Evolutionary conservation across 1,140 invertebrate genomes (phyloP).

Genomic region (Bacillus rossius): DNA sequence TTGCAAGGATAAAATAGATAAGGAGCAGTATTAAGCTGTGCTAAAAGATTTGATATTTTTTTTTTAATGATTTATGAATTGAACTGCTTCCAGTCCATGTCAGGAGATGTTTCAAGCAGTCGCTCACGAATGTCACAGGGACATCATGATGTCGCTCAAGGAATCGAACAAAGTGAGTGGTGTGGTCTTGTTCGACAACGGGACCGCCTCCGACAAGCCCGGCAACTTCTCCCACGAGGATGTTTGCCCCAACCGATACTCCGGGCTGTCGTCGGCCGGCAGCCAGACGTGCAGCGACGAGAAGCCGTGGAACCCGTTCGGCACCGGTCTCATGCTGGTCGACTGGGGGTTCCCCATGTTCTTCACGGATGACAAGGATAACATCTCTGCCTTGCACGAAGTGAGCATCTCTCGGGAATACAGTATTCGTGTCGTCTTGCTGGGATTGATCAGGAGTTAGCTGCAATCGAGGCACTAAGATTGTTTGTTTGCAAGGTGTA

Average conservation of each 20-base stretch:
- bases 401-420: too few species aligned
- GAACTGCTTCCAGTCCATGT: too few species aligned
- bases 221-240: constrained; percentile 64
- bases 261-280: constrained; percentile 39
- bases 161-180: constrained; percentile 53
- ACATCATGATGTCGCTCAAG: constrained; percentile 35
- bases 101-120: too few species aligned
- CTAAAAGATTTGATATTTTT: too few species aligned
- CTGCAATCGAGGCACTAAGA: too few species aligned
- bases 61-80: too few species aligned
- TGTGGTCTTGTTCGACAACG: constrained; percentile 47
- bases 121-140: constrained; percentile 10
- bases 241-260: constrained; percentile 77
- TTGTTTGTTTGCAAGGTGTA: too few species aligned
- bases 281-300: constrained; percentile 38
- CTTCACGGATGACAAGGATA: constrained; percentile 53
- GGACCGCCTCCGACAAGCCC: constrained; percentile 26
- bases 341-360: constrained; percentile 85
- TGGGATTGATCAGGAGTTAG: too few species aligned
- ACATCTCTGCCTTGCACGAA: constrained; percentile 50
- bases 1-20: too few species aligned
- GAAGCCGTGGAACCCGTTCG: constrained; percentile 71
- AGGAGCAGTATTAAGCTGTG: too few species aligned
- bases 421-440: too few species aligned
- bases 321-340: constrained; percentile 63